Evolutionary conservation across 2,888 invertebrate species (phyloP).

Genomic region (Thysanoteuthis rhombus): DNA sequence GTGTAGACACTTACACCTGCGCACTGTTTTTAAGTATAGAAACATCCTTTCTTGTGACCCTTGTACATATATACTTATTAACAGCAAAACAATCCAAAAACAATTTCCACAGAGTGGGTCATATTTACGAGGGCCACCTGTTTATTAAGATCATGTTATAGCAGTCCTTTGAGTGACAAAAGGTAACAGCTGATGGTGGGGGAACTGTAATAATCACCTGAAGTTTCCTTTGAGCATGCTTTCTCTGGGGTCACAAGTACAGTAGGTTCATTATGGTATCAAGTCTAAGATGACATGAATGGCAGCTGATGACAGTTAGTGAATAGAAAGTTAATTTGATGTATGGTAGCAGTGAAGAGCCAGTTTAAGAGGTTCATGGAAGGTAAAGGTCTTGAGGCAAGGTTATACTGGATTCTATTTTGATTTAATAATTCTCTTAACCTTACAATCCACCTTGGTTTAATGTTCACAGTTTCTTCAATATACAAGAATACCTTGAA

Average conservation of each 20-base stretch:
- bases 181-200: background rate
- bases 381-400: background rate
- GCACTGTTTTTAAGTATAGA: no score
- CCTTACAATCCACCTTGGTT: no score
- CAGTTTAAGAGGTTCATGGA: background rate
- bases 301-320: background rate
- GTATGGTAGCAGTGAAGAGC: background rate
- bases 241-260: background rate
- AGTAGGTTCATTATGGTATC: background rate
- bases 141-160: background rate
- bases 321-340: background rate
- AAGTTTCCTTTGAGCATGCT: background rate
- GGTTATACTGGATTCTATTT: background rate
- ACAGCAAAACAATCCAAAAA: background rate
- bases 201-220: rapidly evolving
- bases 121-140: background rate
- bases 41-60: background rate
- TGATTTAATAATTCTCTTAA: no score
- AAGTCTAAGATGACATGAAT: background rate
- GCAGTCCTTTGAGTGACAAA: background rate
- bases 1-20: no score
- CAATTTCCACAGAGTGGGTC: background rate
- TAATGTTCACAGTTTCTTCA: no score
- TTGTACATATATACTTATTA: no score
- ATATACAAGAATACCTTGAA: no score